These are phyloP conservation scores for Apocrypta bakeri DNA, from an alignment of 1,140 invertebrate genomes.

Conservation along the genomic window DNA sequence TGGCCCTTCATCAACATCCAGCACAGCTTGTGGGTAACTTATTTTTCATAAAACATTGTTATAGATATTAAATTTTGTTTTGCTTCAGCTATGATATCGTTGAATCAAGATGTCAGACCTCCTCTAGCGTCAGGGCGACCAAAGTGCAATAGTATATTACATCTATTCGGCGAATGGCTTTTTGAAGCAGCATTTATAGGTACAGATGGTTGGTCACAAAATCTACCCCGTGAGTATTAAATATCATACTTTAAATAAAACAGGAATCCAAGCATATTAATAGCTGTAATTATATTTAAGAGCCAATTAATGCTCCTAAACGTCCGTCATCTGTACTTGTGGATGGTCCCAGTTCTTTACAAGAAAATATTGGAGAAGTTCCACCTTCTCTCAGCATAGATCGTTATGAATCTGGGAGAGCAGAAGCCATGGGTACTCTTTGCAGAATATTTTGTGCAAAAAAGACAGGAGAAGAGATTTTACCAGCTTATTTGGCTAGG, in stretches of 20 bases:
- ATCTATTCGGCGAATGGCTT: conserved; percentile 97
- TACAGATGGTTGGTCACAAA: conserved; percentile 78
- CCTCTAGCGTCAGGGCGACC: conserved; percentile 85
- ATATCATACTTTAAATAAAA: background rate
- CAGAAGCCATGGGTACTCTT: conserved; percentile 95
- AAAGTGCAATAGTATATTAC: conserved; percentile 94
- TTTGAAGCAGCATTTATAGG: conserved; percentile 96
- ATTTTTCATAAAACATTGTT: conserved; percentile 43
- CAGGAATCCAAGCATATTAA: background rate
- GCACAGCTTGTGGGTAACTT: conserved; percentile 78
- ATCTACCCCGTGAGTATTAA: conserved; percentile 72
- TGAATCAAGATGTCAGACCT: conserved; percentile 76
- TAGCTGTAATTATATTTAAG: conserved; percentile 59
- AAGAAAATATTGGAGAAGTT: conserved; percentile 71
- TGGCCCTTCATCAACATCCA: conserved; percentile 81
- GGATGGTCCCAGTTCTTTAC: conserved; percentile 74
- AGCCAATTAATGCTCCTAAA: conserved; percentile 75
- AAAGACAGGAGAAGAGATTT: conserved; percentile 95
- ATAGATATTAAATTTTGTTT: background rate
- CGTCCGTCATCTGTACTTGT: conserved; percentile 72
- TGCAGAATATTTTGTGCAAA: conserved; percentile 97
- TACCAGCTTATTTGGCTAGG: conserved; percentile 94
- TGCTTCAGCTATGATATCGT: conserved; percentile 73
- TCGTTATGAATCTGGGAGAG: conserved; percentile 88
- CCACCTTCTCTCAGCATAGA: conserved; percentile 77